phyloP scores from a whole-genome alignment of 2,888 invertebrate species.

The Artemia sinica region DNA sequence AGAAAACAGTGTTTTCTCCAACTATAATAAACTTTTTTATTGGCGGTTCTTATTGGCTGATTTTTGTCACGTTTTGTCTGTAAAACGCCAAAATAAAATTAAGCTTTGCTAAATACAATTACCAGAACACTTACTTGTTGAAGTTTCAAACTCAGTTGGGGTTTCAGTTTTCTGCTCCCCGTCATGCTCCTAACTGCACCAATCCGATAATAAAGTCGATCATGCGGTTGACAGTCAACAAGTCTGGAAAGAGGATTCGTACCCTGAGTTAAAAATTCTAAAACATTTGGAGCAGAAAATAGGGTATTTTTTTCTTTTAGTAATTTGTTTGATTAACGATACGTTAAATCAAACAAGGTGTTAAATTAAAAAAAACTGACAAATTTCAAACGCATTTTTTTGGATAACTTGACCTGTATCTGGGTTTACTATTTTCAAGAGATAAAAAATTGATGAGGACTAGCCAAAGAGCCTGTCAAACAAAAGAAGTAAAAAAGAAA shows the following conservation, averaged over 20 bases:
- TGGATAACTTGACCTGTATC: too few species aligned
- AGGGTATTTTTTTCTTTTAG: too few species aligned
- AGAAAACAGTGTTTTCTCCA: neutral
- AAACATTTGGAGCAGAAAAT: too few species aligned
- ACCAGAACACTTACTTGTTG: conserved; percentile 32
- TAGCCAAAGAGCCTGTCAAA: too few species aligned
- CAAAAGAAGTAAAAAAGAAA: too few species aligned
- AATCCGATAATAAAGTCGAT: conserved; percentile 42
- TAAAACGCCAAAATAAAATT: neutral
- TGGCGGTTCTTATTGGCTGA: neutral
- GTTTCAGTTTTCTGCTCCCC: conserved; percentile 35
- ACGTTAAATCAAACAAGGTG: too few species aligned
- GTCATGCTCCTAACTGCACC: conserved; percentile 37
- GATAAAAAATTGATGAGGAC: too few species aligned
- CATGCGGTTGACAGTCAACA: conserved; percentile 36
- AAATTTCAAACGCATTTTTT: too few species aligned
- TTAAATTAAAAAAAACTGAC: too few species aligned
- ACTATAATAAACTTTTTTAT: neutral
- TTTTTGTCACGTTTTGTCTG: neutral
- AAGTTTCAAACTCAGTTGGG: conserved; percentile 34
- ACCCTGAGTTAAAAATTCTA: too few species aligned
- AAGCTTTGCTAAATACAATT: neutral
- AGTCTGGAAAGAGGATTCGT: conserved; percentile 28
- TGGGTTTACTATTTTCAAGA: too few species aligned
- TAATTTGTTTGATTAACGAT: too few species aligned